These are phyloP conservation scores for Campylorhamphus procurvoides DNA, from an alignment of 2,113 vertebrate species.

Conservation along the genomic window DNA sequence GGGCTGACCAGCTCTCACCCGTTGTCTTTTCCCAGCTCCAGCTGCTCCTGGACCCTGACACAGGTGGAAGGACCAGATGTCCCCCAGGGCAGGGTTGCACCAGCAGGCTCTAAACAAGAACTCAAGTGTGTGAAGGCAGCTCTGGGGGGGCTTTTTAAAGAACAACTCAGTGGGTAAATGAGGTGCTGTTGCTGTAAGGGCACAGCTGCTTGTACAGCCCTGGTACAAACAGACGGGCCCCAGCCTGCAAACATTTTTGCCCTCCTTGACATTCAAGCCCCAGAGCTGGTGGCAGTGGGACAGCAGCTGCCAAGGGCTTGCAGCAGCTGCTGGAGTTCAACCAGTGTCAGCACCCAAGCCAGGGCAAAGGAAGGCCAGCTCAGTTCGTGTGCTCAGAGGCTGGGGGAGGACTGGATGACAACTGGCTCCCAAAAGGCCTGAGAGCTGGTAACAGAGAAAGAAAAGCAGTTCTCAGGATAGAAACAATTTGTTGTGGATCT, in stretches of 20 bases:
- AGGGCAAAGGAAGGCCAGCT: background rate
- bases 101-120: rapidly evolving
- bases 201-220: background rate
- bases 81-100: background rate
- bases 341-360: background rate
- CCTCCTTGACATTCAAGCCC: background rate
- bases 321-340: background rate
- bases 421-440: too few species aligned
- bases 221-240: too few species aligned
- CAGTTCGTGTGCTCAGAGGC: too few species aligned
- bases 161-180: rapidly evolving
- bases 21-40: background rate
- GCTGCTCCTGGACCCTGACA: background rate
- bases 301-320: background rate
- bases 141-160: too few species aligned
- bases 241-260: background rate
- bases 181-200: background rate
- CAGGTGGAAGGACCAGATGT: rapidly evolving
- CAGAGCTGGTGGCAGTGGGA: rapidly evolving
- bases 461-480: background rate
- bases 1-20: rapidly evolving
- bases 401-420: background rate
- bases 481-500: background rate
- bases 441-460: background rate
- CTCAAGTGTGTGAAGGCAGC: background rate